Percentiles rank a stretch among this genome's conserved stretches.
These are phyloP conservation scores for Hipposideros larvatus DNA, from an alignment of 2,797 vertebrate species.

Conservation along the genomic window DNA sequence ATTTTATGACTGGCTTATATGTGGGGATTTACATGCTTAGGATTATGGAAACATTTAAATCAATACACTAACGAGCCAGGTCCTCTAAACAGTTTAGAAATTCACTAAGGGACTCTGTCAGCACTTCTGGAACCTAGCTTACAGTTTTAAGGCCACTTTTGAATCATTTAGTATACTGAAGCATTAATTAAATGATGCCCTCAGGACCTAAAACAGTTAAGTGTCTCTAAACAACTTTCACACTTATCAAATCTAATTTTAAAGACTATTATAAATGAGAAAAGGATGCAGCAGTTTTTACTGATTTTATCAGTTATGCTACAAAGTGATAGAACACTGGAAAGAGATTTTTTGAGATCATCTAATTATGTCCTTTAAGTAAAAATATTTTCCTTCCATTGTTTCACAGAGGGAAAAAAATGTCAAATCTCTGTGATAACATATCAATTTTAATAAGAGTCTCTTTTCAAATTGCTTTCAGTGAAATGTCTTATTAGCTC, in stretches of 20 bases:
- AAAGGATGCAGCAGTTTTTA: not conserved
- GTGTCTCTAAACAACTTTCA: not conserved
- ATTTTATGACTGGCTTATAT: not conserved
- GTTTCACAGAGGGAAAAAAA: not conserved
- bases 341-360: not conserved
- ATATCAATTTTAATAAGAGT: not conserved
- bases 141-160: not conserved
- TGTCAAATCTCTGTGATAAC: not conserved
- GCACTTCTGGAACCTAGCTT: not conserved
- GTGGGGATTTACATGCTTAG: not conserved
- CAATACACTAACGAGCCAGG: not conserved
- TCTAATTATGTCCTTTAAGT: not conserved
- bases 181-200: slow-evolving; percentile 24
- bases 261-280: not conserved
- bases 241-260: slow-evolving; percentile 16
- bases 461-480: not conserved
- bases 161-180: not conserved
- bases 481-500: not conserved
- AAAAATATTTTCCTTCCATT: not conserved
- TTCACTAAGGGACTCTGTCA: not conserved
- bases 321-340: not conserved
- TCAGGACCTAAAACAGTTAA: not conserved
- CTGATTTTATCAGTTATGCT: not conserved
- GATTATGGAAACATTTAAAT: slow-evolving; percentile 37
- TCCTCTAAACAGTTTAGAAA: not conserved